phyloP scores from a whole-genome alignment of 2,888 invertebrate genomes.

The Drosophila ezoana region DNA sequence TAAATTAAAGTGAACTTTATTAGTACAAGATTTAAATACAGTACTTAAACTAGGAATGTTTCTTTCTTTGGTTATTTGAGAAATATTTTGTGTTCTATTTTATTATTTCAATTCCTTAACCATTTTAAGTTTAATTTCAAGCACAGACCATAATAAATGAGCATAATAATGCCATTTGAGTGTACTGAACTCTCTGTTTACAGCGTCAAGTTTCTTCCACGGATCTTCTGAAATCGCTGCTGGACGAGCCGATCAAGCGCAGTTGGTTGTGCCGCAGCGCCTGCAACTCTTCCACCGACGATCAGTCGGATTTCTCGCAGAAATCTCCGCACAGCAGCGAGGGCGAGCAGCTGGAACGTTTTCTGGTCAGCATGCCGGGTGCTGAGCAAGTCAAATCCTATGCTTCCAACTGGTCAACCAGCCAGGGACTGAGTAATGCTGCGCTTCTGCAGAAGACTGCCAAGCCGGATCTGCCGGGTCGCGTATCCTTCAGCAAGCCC shows the following conservation, averaged over 20 bases:
- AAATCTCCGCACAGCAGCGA: slow-evolving; percentile 72
- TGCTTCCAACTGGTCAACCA: slow-evolving; percentile 40
- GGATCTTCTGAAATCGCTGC: slow-evolving; percentile 82
- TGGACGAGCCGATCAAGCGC: slow-evolving; percentile 85
- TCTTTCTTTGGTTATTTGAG: no score
- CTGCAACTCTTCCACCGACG: slow-evolving; percentile 76
- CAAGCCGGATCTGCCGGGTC: slow-evolving; percentile 84
- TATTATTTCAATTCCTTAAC: no score
- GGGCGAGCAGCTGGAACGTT: slow-evolving; percentile 69
- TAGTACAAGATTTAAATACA: no score
- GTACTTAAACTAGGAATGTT: no score
- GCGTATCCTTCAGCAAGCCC: slow-evolving; percentile 84
- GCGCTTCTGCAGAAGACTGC: slow-evolving; percentile 53
- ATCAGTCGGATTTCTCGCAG: slow-evolving; percentile 72
- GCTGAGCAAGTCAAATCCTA: slow-evolving; percentile 49
- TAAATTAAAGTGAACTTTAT: no score
- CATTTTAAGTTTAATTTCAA: no score
- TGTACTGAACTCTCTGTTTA: not conserved
- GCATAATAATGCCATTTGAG: no score
- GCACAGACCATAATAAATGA: no score
- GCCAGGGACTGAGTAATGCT: slow-evolving; percentile 50
- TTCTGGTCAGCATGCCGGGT: slow-evolving; percentile 62
- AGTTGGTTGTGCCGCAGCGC: slow-evolving; percentile 85
- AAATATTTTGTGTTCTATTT: no score
- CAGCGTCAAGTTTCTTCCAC: slow-evolving; percentile 82